phyloP scores from a whole-genome alignment of 2,888 invertebrate species.

The Limnephilus auricula region DNA sequence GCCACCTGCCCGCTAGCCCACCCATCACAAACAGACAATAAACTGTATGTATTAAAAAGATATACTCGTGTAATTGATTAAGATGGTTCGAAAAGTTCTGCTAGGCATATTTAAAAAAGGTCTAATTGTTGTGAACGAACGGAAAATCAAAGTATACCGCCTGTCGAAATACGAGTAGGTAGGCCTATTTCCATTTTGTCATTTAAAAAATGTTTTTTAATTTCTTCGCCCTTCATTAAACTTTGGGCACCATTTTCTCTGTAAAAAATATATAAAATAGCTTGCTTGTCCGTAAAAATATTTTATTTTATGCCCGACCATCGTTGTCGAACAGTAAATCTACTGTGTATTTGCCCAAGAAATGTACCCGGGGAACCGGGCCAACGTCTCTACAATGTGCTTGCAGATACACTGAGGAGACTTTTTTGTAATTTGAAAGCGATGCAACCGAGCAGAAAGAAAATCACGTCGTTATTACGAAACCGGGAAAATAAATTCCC shows the following conservation, averaged over 20 bases:
- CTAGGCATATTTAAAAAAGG: too few species aligned
- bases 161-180: too few species aligned
- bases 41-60: too few species aligned
- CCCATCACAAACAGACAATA: too few species aligned
- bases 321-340: background rate
- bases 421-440: slow-evolving; percentile 11
- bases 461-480: slow-evolving; percentile 45
- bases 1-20: too few species aligned
- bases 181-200: too few species aligned
- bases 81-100: too few species aligned
- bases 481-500: slow-evolving; percentile 33
- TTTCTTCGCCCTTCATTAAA: background rate
- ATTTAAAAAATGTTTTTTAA: too few species aligned
- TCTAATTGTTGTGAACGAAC: too few species aligned
- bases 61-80: too few species aligned
- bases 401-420: background rate
- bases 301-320: background rate
- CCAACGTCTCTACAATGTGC: background rate
- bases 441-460: slow-evolving; percentile 20
- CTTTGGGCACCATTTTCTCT: background rate
- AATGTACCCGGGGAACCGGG: background rate
- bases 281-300: background rate
- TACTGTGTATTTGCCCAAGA: background rate
- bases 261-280: background rate
- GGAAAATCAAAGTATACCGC: too few species aligned